Base-by-base conservation (phyloP, 2,888 invertebrate species). In the Hypsopygia costalis region DNA sequence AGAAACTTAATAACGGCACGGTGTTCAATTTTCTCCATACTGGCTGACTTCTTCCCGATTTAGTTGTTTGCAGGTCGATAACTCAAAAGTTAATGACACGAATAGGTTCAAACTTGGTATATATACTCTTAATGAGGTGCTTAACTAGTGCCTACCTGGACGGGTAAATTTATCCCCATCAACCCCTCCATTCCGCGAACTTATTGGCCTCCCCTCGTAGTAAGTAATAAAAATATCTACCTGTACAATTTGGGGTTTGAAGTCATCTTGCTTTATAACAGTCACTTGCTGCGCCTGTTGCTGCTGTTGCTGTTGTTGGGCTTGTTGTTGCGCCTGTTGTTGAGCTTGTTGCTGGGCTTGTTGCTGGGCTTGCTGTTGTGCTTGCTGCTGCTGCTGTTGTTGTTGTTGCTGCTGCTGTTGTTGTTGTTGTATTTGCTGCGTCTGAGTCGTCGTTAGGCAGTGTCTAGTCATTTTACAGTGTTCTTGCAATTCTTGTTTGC, bases 401-500 rank as follows among this genome's bases (percentile, higher is more conserved):
- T 75, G 73, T 6, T 85, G 81, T 5, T 83, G 80, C 22, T 87
- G 81, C 43, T 83, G 69, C 54, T 87, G 80, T 53, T 88, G 70
- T 54, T 71, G 70, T 36, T 69, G 67, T 34, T 69, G 70, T 3
- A 58, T 45, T 40, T 64, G 67, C 28, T 56, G 55, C 21, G 51
- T 40, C 16, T 47, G 38, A 6, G 47, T 38, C n/a, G 51, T 40
- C 11, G 46, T 52, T 30, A 72, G 46, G 50, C 86, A 87, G 40
- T 89, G 88, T 59, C 91, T 88, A 43, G 89, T 87, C 29, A 90
- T 73, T 62, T 92, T 91, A 57, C 90, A 90, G 67, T 94, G 94
- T 53, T 93, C 91, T 52, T 92, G 91, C 49, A 94, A 74, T 49
- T 94, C 94, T 10, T 90, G 81, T 68, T 94, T 94, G 54, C 92